These are phyloP conservation scores for Tenthredo distinguenda DNA, from an alignment of 2,888 invertebrate species.

Conservation along the genomic window DNA sequence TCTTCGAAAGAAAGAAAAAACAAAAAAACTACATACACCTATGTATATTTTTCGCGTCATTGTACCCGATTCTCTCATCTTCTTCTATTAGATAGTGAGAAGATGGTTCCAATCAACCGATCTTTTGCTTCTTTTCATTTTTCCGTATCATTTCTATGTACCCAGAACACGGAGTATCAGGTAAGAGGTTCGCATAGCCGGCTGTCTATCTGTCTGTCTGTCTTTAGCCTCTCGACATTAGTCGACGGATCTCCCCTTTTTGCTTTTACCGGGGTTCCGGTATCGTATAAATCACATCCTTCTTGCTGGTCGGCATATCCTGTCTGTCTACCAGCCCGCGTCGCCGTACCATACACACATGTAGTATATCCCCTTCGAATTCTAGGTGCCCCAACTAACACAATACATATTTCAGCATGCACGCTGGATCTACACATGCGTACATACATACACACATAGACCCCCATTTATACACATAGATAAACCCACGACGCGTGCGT, in stretches of 20 bases:
- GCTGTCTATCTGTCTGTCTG: constrained; percentile 36
- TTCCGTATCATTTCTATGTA: not conserved
- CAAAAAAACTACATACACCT: not conserved
- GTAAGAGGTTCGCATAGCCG: constrained; percentile 32
- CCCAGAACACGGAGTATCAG: not conserved
- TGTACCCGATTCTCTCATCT: too few relatives aligned
- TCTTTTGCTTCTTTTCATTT: not conserved
- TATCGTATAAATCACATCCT: constrained; percentile 75
- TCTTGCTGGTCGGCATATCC: constrained; percentile 61
- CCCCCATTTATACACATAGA: not conserved
- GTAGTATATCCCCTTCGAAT: not conserved
- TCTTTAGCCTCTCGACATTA: constrained; percentile 35
- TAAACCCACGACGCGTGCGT: constrained; percentile 29
- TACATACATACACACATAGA: not conserved
- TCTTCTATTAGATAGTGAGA: too few relatives aligned
- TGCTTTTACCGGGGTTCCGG: constrained; percentile 68
- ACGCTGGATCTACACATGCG: not conserved
- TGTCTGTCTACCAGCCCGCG: constrained; percentile 41
- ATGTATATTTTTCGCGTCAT: not conserved
- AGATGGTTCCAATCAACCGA: too few relatives aligned
- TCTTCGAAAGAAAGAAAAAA: not conserved
- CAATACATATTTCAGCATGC: not conserved
- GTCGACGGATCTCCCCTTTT: constrained; percentile 56
- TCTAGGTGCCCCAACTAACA: constrained; percentile 1
- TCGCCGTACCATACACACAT: not conserved